phyloP scores from a whole-genome alignment of 2,113 vertebrate genomes.

The Nesoenas mayeri region DNA sequence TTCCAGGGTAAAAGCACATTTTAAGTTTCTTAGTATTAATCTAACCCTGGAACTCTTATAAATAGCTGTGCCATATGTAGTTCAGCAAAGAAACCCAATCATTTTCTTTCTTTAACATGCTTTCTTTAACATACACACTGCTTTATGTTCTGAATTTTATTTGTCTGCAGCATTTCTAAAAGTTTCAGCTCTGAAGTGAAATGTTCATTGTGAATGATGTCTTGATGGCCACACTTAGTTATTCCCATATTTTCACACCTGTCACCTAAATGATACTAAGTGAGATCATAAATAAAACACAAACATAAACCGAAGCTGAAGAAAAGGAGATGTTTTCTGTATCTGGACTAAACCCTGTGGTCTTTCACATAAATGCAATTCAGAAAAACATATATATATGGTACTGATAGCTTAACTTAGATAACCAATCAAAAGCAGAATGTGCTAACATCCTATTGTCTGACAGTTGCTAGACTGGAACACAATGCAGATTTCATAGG shows the following conservation, averaged over 20 bases:
- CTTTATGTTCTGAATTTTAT: background rate
- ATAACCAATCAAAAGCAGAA: background rate
- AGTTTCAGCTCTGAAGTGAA: background rate
- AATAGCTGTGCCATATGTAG: background rate
- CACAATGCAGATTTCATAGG: background rate
- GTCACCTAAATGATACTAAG: background rate
- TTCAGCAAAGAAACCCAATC: background rate
- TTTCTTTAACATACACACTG: background rate
- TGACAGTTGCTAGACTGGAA: background rate
- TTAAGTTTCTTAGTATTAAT: background rate
- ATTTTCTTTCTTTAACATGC: background rate
- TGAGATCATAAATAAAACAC: background rate
- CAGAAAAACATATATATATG: background rate
- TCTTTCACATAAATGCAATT: background rate
- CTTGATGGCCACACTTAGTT: background rate
- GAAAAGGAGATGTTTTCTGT: background rate
- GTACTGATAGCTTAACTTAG: background rate
- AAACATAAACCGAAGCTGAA: background rate
- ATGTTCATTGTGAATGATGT: background rate
- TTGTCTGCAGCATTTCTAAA: background rate
- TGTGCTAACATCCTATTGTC: background rate
- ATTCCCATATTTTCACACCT: background rate
- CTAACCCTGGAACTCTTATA: background rate
- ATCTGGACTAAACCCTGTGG: background rate
- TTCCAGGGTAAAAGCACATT: background rate